Conservation (phyloP, 92 coral and sea anemone genomes). For the Palythoa grandis region DNA sequence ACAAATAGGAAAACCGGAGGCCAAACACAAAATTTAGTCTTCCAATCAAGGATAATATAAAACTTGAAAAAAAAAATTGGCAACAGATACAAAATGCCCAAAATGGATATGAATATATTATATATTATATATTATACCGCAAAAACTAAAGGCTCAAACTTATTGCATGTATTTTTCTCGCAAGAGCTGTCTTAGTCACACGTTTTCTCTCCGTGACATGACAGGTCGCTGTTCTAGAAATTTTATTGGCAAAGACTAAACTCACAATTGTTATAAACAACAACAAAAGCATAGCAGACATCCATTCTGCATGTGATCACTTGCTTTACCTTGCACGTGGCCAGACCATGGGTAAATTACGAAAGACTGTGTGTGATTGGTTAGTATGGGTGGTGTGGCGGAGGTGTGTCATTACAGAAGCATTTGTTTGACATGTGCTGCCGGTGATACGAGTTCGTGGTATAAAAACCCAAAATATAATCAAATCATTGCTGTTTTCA, state of each 20-base stretch:
- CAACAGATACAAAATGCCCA: too few relatives aligned
- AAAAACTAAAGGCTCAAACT: too few relatives aligned
- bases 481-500: slow-evolving; percentile 21
- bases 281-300: not conserved
- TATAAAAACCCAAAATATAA: slow-evolving; percentile 20
- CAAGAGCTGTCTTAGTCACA: too few relatives aligned
- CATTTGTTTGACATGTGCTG: slow-evolving; percentile 13
- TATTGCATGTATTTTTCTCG: too few relatives aligned
- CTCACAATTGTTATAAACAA: not conserved
- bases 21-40: too few relatives aligned
- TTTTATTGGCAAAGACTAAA: not conserved
- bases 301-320: slow-evolving; percentile 29
- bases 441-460: slow-evolving; percentile 7
- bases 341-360: slow-evolving; percentile 14
- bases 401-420: slow-evolving; percentile 47
- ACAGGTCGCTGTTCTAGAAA: too few relatives aligned
- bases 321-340: slow-evolving; percentile 15
- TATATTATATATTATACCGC: too few relatives aligned
- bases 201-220: too few relatives aligned
- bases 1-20: too few relatives aligned
- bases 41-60: too few relatives aligned
- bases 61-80: too few relatives aligned
- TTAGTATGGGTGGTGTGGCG: slow-evolving; percentile 49
- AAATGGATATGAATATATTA: too few relatives aligned
- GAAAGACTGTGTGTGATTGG: slow-evolving; percentile 49